These are phyloP conservation scores for Metalampra italica DNA, from an alignment of 2,888 invertebrate species.

Conservation along the genomic window DNA sequence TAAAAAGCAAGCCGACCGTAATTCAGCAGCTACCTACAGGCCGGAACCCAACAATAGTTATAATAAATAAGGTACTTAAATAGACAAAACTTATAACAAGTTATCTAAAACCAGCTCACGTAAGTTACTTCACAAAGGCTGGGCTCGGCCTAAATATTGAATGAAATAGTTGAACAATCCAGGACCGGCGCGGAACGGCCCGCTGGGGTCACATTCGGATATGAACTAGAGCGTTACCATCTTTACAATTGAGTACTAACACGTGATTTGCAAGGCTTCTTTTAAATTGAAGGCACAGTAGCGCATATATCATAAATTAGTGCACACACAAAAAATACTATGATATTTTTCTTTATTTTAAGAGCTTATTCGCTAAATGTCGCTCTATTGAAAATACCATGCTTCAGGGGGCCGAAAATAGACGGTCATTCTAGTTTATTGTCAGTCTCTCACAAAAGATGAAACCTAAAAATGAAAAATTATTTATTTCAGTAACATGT, in stretches of 20 bases:
- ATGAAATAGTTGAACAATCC: slow-evolving; percentile 27
- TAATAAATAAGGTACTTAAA: neutral
- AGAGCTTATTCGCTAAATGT: too few species aligned
- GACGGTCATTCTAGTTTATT: too few species aligned
- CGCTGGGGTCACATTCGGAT: slow-evolving; percentile 24
- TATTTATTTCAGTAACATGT: too few species aligned
- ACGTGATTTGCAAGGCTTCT: slow-evolving; percentile 30
- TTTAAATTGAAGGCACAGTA: slow-evolving; percentile 21
- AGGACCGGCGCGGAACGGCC: slow-evolving; percentile 14
- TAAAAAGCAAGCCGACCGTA: too few species aligned
- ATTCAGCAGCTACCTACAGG: neutral
- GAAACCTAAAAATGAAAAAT: too few species aligned
- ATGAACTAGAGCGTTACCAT: slow-evolving; percentile 22
- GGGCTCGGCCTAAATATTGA: slow-evolving; percentile 26
- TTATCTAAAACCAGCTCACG: slow-evolving; percentile 12
- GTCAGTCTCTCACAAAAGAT: too few species aligned
- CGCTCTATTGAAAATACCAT: too few species aligned
- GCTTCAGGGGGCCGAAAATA: too few species aligned
- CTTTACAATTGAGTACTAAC: slow-evolving; percentile 34
- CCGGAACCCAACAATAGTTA: neutral
- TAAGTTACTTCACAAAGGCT: slow-evolving; percentile 14
- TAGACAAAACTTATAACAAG: slow-evolving; percentile 2
- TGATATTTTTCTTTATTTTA: too few species aligned
- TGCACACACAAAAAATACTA: too few species aligned
- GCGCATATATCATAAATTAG: too few species aligned